phyloP scores from a whole-genome alignment of 2,888 invertebrate species.

The Xestia xanthographa region DNA sequence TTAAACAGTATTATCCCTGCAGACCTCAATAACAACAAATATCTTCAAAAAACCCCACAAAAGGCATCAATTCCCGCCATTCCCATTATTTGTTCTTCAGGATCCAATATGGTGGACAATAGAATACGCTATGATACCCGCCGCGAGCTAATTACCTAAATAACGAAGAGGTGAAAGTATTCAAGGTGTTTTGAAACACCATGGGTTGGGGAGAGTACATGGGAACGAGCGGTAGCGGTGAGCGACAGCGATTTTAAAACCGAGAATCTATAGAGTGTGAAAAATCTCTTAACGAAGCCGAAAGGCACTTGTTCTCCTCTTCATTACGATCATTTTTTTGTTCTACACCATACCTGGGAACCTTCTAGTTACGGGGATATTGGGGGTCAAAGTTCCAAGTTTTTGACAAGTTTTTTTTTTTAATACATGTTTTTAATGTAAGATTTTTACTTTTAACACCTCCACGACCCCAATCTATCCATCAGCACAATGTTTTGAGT shows the following conservation, averaged over 20 bases:
- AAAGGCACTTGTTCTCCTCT: no score
- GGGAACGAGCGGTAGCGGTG: conserved; percentile 16
- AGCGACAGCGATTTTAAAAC: conserved; percentile 16
- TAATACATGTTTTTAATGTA: no score
- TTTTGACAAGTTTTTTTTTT: no score
- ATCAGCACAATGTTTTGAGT: no score
- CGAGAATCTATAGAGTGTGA: no score
- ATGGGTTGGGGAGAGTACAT: conserved; percentile 17
- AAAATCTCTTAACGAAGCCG: no score
- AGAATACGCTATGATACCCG: conserved; percentile 47
- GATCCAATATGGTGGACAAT: conserved; percentile 58
- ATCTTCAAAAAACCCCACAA: not conserved
- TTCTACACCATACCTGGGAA: no score
- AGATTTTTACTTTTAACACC: no score
- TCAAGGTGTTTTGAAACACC: conserved; percentile 36
- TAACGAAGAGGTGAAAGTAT: conserved; percentile 55
- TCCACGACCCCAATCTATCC: no score
- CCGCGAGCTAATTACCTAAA: conserved; percentile 64
- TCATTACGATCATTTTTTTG: no score
- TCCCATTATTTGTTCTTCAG: conserved; percentile 45
- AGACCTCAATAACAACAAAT: not conserved
- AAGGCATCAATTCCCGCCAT: conserved; percentile 7
- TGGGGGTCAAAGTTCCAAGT: no score
- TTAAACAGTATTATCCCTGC: not conserved
- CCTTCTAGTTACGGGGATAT: no score